These are phyloP conservation scores for Aporophyla nigra DNA, from an alignment of 2,888 invertebrate genomes.

Conservation along the genomic window DNA sequence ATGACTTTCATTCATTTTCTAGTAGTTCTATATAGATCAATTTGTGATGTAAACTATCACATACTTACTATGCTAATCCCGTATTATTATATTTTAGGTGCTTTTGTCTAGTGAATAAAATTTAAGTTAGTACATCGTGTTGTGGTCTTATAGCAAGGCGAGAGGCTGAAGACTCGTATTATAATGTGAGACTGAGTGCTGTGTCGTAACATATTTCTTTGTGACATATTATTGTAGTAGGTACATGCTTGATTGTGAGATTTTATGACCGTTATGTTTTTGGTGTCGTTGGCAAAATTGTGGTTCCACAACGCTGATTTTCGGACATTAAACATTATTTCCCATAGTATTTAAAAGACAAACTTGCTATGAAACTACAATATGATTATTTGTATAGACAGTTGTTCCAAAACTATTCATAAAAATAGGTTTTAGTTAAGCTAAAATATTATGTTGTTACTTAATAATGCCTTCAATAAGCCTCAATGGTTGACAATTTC, in stretches of 20 bases:
- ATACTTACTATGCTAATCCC: not conserved
- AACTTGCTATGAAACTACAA: slow-evolving; percentile 74
- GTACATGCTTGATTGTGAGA: slow-evolving; percentile 38
- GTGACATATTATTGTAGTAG: slow-evolving; percentile 31
- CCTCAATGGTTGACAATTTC: slow-evolving; percentile 33
- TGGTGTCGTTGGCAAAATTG: slow-evolving; percentile 31
- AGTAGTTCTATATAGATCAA: slow-evolving; percentile 24
- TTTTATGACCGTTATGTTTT: slow-evolving; percentile 34
- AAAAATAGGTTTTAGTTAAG: slow-evolving; percentile 66
- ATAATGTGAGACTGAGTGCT: slow-evolving; percentile 71
- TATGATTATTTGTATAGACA: slow-evolving; percentile 61
- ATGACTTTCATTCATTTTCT: slow-evolving; percentile 23
- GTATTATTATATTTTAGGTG: slow-evolving; percentile 38
- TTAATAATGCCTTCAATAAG: slow-evolving; percentile 52
- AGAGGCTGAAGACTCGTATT: slow-evolving; percentile 65
- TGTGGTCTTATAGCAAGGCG: slow-evolving; percentile 76
- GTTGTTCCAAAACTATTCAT: slow-evolving; percentile 68
- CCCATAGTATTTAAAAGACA: slow-evolving; percentile 28
- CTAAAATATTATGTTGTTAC: slow-evolving; percentile 68
- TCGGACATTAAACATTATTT: slow-evolving; percentile 31
- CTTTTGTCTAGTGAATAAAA: slow-evolving; percentile 77
- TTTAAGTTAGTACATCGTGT: slow-evolving; percentile 63
- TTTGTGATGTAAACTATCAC: slow-evolving; percentile 20
- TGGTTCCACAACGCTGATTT: not conserved
- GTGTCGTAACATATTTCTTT: slow-evolving; percentile 37